Evolutionary conservation across 2,113 vertebrate genomes (phyloP), one percentile per base, ranked within the genome.

Genomic region (Bettongia penicillata): DNA sequence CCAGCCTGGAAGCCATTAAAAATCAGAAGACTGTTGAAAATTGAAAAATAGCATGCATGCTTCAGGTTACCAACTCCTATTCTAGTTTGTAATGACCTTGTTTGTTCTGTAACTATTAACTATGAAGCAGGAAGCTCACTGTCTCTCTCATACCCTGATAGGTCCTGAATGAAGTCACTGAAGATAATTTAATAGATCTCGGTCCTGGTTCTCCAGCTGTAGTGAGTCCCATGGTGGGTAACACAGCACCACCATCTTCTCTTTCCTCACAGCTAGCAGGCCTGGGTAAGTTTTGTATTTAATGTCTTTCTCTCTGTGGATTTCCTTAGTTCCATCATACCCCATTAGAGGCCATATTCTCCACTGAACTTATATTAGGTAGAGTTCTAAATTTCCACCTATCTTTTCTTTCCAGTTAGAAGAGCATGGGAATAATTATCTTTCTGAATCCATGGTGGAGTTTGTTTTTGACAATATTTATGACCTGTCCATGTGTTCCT

Each of bases 131-230:
- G 43, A 28, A 10, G 12, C 93, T 95, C 55, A 93, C 55, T 12
- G 14, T 90, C 11, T 0, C 4, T 61, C 77, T 94, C 19, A 1
- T 95, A 22, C 95, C 92, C 92, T 95, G 16, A 90, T 98, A 99
- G 99, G 99, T 99, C 12, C 98, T 99, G 97, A 99, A 98, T 4
- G 99, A 99, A 92, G 99, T 99, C 9, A 99, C 99, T 0, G 99
- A 99, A 97, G 99, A 99, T 98, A 99, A 99, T 97, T 99, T 99
- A 96, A 99, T 99, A 97, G 99, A 99, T 98, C 98, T 99, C 93
- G 99, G 99, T 68, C 99, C 99, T 0, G 99, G 99, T 53, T 99
- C 99, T 92, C 99, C 99, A 0, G 99, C 99, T 0, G 99, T 99
- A 94, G 99, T 99, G 98, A 99, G 99, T 98, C 99, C 99, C 14